Base-by-base conservation (phyloP, 2,888 invertebrate species). In the Drosophila ezoana region DNA sequence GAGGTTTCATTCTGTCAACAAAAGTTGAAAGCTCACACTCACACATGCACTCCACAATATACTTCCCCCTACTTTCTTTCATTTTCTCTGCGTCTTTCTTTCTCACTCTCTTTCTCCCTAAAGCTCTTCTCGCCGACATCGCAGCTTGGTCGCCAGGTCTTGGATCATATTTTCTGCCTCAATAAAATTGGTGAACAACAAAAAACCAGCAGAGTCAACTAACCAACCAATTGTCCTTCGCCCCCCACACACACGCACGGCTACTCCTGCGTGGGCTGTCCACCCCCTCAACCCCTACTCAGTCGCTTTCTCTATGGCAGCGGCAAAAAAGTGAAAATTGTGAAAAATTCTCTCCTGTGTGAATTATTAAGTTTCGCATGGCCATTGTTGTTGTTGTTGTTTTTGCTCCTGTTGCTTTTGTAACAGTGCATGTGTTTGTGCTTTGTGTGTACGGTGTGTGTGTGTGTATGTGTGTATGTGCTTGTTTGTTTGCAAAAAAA, bases 1-100 rank as follows among this genome's bases (percentile, higher is more conserved):
- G 84, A 69, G 89, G 89, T 80, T 88, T 83, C 74, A 58, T 80
- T 63, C 80, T 88, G 89, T 87, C 89, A 85, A 88, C 84, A 88
- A 88, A 78, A 87, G 76, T 70, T 69, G 63, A 64, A 76, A 68
- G 52, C 75, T 45, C 52, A 53, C 58, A 59, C 60, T 61, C 65
- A 69, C 49, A 56, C 40, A 52, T 43, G 18, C 61, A 44, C 10
- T 49, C 37, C 41, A 18, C n/a, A 40, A 41, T 9, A 57, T 49
- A 51, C 48, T 20, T 18, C 5, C 10, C 1, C 37, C 2, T 3
- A 1, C 41, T 6, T 20, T 10, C 20, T 23, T 35, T 14, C 16
- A 18, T 8, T 20, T 32, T 20, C 33, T 5, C 40, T 49, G 8
- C 13, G n/a, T 20, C n/a, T 9, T 3, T 14, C 3, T 13, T 8